Base-by-base conservation (phyloP, 2,888 invertebrate genomes). In the Myopa tessellatipennis region DNA sequence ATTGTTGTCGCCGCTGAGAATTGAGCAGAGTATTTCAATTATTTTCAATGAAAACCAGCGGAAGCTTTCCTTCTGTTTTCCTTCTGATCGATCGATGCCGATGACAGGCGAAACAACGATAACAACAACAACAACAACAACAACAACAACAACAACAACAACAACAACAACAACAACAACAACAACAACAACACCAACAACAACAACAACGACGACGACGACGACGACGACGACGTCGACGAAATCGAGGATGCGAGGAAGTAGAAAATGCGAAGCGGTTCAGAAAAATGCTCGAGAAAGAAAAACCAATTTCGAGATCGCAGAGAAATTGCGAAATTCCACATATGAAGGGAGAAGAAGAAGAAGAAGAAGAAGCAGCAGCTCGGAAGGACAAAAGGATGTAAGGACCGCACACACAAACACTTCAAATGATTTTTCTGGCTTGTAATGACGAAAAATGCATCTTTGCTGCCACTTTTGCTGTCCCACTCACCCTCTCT, bases 121-220 rank as follows among this genome's bases (percentile, higher is more conserved):
- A 60, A 38, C 68, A 40, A 70, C 38, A 52, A 76, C 34, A 74
- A 65, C 74, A 74, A 74, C 40, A 58, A 55, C 74, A 72, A 79
- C 76, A 63, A 68, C 40, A 63, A 36, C 76, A 80, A 81, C 77
- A 78, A 36, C 65, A 3, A n/a, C n/a, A n/a, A n/a, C n/a, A n/a
- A n/a, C n/a, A n/a, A n/a, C n/a, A n/a, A n/a, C n/a, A n/a, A n/a
- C n/a, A n/a, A n/a, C n/a, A n/a, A n/a, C n/a, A n/a, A n/a, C n/a
- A n/a, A n/a, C n/a, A n/a, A n/a, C n/a, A n/a, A n/a, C n/a, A n/a
- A n/a, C n/a, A n/a, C n/a, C n/a, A n/a, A n/a, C n/a, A n/a, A n/a
- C n/a, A n/a, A n/a, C n/a, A n/a, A n/a, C n/a, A n/a, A n/a, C n/a
- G n/a, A n/a, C n/a, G n/a, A n/a, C n/a, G n/a, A n/a, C n/a, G n/a